A percentile compares a stretch with the other conserved stretches of the same genome.
These are phyloP conservation scores for Myiagra hebetior DNA, from an alignment of 2,113 vertebrate species.

Conservation along the genomic window DNA sequence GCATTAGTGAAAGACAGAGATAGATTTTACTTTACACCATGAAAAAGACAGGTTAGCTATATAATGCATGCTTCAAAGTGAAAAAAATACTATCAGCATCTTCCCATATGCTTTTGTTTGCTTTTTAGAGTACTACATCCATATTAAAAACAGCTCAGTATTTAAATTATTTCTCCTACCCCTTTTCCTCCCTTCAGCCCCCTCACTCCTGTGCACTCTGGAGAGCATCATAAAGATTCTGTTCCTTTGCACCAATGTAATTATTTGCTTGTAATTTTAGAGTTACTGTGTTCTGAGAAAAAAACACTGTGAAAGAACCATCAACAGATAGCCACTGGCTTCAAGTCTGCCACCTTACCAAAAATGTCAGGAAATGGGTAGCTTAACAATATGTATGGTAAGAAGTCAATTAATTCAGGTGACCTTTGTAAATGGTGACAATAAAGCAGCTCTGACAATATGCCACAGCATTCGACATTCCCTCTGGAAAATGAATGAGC, in stretches of 20 bases:
- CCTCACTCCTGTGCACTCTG: not conserved
- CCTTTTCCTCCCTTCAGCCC: not conserved
- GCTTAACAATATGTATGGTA: slow-evolving; percentile 48
- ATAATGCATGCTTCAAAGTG: not conserved
- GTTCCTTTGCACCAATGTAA: slow-evolving; percentile 11
- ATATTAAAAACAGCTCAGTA: not conserved
- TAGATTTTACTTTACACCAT: slow-evolving; percentile 5
- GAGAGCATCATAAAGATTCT: not conserved
- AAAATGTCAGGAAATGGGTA: slow-evolving; percentile 49
- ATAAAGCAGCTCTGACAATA: slow-evolving; percentile 68
- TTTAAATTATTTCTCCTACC: not conserved
- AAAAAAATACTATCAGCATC: not conserved
- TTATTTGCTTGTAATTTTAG: slow-evolving; percentile 42
- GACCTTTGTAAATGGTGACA: slow-evolving; percentile 74
- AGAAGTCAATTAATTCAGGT: slow-evolving; percentile 74
- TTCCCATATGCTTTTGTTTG: not conserved
- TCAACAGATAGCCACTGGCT: slow-evolving; percentile 47
- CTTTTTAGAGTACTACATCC: not conserved
- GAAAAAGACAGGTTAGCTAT: not conserved
- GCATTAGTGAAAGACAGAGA: slow-evolving; percentile 8
- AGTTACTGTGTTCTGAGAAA: slow-evolving; percentile 32
- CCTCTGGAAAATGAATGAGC: slow-evolving; percentile 69
- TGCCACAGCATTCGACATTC: slow-evolving; percentile 56
- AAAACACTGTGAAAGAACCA: slow-evolving; percentile 8
- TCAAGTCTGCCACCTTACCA: slow-evolving; percentile 47